Evolutionary conservation across 2,113 vertebrate species (phyloP).

Genomic region (Gasterosteus aculeatus): DNA sequence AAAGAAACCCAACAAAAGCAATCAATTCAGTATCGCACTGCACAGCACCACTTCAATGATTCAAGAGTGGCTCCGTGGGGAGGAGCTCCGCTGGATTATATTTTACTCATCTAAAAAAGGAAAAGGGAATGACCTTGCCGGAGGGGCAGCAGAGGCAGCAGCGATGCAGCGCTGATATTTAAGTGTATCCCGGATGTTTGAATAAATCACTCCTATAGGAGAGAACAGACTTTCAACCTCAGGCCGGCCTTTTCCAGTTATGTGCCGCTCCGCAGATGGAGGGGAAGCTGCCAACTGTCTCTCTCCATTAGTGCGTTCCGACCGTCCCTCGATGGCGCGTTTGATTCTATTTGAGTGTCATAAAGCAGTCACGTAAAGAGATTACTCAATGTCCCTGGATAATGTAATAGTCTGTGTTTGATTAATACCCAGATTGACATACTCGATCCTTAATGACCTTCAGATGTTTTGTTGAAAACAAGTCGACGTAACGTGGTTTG

Average conservation of each 20-base stretch:
- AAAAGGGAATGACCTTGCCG: not conserved
- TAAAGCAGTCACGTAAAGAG: constrained; percentile 16
- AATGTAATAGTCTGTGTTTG: not conserved
- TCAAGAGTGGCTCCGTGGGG: constrained; percentile 17
- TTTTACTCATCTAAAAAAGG: not conserved
- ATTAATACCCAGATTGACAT: constrained; percentile 8
- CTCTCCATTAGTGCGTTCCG: constrained; percentile 24
- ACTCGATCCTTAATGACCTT: constrained; percentile 17
- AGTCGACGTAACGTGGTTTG: not conserved
- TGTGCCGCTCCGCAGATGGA: not conserved
- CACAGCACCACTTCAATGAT: constrained; percentile 9
- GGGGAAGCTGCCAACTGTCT: constrained; percentile 20
- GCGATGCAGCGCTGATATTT: not conserved
- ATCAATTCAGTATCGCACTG: constrained; percentile 24
- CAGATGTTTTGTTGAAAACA: not conserved
- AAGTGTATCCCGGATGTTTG: not conserved
- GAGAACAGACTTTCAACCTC: not conserved
- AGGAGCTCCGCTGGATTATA: not conserved
- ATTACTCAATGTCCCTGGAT: constrained; percentile 5
- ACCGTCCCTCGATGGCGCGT: not conserved
- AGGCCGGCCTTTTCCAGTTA: constrained; percentile 19
- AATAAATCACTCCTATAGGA: constrained; percentile 18
- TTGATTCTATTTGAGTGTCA: constrained; percentile 34
- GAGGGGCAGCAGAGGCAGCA: not conserved
- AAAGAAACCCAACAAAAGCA: not conserved